Base-by-base conservation (phyloP, 1,140 invertebrate genomes). In the Cotesia vestalis region DNA sequence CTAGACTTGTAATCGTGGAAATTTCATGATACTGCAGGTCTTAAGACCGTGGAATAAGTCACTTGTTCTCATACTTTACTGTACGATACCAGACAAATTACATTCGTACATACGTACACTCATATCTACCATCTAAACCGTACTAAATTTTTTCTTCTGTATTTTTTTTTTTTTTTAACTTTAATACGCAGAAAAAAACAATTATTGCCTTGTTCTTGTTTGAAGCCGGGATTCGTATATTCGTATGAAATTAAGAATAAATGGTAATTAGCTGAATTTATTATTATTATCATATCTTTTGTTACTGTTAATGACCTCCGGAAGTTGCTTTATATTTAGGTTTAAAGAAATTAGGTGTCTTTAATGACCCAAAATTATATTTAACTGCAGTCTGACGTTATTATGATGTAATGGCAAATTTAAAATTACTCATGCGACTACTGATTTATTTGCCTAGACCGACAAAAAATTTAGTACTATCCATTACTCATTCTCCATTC, bases 1-100 rank as follows among this genome's bases (percentile, higher is more conserved):
- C 69, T 71, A 62, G 63, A 55, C 66, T 61, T 61, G 63, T 63
- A 72, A 74, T 51, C 55, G 69, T 73, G 69, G 66, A 66, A 72
- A 73, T 36, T 57, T 36, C 67, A 36, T 64, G 53, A 20, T 52
- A 46, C 62, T 35, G 20, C 62, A 60, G 52, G 51, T 46, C 36
- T 55, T 59, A 46, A 34, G 20, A 59, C n/a, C 66, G 53, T 36
- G 27, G 40, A 67, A 27, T 27, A 27, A 60, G 59, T 60, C 60
- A 36, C 20, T 27, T 27, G 57, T 59, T 59, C 14, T 59, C 57
- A 20, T 20, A 27, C 27, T 27, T 27, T 27, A 27, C 27, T 27
- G 27, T 27, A 27, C 27, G 27, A 27, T 27, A 17, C 17, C 20
- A 59, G 20, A 59, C 17, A 59, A 59, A 59, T 59, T 20, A 59